Percentiles rank a stretch among this genome's conserved stretches.
Conservation (phyloP, 2,113 vertebrate genomes). For the Eidolon helvum region DNA sequence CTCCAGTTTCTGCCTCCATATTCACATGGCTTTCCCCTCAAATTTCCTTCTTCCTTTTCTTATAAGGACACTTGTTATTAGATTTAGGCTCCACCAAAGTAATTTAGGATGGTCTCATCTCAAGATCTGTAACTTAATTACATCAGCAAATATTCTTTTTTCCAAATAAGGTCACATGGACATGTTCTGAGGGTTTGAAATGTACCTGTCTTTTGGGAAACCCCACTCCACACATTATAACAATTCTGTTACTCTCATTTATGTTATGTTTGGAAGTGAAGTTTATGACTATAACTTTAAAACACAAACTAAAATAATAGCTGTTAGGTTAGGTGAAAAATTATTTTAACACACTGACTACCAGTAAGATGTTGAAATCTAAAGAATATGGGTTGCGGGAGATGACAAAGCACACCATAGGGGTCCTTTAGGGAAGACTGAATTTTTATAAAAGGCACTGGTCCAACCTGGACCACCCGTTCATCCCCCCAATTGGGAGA, state of each 20-base stretch:
- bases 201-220: background rate
- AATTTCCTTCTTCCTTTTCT: background rate
- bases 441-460: background rate
- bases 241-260: background rate
- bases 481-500: background rate
- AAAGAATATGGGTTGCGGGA: background rate
- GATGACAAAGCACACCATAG: background rate
- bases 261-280: background rate
- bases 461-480: background rate
- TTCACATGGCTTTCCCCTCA: background rate
- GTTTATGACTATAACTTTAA: background rate
- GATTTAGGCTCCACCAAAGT: background rate
- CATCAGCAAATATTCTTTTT: background rate
- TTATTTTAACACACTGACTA: background rate
- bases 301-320: background rate
- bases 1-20: background rate
- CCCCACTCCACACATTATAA: background rate
- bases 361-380: background rate
- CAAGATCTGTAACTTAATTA: background rate
- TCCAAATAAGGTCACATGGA: background rate
- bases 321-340: background rate
- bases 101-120: background rate
- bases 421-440: background rate
- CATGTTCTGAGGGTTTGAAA: background rate
- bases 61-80: background rate